These are phyloP conservation scores for Tethea ocularis DNA, from an alignment of 2,888 invertebrate genomes.

Conservation along the genomic window DNA sequence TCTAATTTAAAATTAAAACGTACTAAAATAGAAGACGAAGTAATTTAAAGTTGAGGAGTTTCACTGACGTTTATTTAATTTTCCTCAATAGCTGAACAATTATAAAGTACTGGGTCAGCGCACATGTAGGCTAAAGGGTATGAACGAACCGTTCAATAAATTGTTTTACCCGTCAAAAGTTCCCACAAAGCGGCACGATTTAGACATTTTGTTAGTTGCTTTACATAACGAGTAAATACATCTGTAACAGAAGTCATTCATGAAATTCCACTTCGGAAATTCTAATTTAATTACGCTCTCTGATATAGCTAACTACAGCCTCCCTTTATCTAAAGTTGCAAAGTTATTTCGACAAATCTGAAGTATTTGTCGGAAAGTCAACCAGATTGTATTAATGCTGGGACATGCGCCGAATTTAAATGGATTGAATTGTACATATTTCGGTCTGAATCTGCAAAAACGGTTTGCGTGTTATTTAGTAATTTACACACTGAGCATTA, in stretches of 20 bases:
- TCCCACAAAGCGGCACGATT: slow-evolving; percentile 40
- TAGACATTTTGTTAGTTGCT: slow-evolving; percentile 42
- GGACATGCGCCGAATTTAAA: slow-evolving; percentile 50
- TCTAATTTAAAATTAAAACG: neutral
- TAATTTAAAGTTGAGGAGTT: slow-evolving; percentile 52
- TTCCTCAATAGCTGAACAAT: slow-evolving; percentile 44
- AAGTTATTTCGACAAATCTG: slow-evolving; percentile 69
- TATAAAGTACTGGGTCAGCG: slow-evolving; percentile 48
- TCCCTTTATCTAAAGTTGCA: slow-evolving; percentile 67
- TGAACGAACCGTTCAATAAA: slow-evolving; percentile 43
- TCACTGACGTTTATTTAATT: slow-evolving; percentile 53
- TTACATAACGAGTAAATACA: slow-evolving; percentile 58
- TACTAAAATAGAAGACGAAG: slow-evolving; percentile 32
- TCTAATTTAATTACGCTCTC: slow-evolving; percentile 70
- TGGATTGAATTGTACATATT: slow-evolving; percentile 48
- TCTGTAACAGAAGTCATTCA: slow-evolving; percentile 63
- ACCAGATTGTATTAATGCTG: slow-evolving; percentile 48
- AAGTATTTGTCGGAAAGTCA: slow-evolving; percentile 63
- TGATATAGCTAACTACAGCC: slow-evolving; percentile 61
- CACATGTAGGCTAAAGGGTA: slow-evolving; percentile 27
- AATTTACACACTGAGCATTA: slow-evolving; percentile 25
- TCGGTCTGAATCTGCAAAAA: slow-evolving; percentile 28
- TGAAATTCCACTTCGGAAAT: slow-evolving; percentile 68
- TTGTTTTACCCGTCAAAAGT: slow-evolving; percentile 42
- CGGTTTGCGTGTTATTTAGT: slow-evolving; percentile 27